These are phyloP conservation scores for Ernsta delagoae DNA, from an alignment of 2,888 invertebrate species.

Conservation along the genomic window DNA sequence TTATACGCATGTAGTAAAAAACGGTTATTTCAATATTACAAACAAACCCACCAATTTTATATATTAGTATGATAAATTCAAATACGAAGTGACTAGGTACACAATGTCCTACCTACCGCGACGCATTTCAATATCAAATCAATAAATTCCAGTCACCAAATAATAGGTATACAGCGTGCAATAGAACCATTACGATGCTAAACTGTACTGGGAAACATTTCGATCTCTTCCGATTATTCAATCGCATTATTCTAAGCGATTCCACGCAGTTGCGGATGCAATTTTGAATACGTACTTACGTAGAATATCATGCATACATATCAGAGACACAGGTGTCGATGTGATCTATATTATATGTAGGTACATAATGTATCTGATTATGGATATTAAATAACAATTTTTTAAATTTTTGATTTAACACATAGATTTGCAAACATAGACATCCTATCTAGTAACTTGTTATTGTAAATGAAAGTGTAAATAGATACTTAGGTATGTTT, in stretches of 20 bases:
- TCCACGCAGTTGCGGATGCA: conserved; percentile 6
- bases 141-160: conserved; percentile 24
- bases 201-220: conserved; percentile 73
- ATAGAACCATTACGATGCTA: conserved; percentile 63
- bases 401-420: no score
- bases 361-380: no score
- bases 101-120: conserved; percentile 1
- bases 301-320: background rate
- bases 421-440: no score
- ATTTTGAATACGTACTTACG: conserved; percentile 6
- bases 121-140: background rate
- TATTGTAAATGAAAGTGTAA: no score
- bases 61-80: no score
- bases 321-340: background rate
- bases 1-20: no score
- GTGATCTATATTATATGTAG: background rate
- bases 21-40: no score
- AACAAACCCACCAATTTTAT: no score
- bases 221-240: conserved; percentile 45
- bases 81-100: no score
- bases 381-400: no score
- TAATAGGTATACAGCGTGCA: conserved; percentile 27
- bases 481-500: no score
- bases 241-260: conserved; percentile 7
- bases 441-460: no score